Conservation (phyloP, 2,113 vertebrate genomes). For the Pseudolaguvia tuberculata region DNA sequence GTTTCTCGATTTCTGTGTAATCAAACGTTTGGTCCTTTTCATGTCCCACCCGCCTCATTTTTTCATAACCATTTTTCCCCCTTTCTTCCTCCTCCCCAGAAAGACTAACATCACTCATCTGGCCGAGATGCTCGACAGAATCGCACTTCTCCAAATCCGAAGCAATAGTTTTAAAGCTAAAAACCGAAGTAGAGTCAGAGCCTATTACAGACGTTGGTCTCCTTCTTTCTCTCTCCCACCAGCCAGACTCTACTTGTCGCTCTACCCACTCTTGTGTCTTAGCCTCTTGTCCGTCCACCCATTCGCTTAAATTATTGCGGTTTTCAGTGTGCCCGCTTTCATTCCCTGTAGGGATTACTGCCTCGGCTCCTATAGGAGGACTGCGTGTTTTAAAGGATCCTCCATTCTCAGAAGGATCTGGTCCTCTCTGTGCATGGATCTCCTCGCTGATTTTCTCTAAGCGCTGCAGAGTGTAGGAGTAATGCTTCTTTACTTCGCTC, state of each 20-base stretch:
- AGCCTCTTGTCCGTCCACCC: slow-evolving; percentile 56
- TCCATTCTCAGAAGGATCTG: slow-evolving; percentile 41
- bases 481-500: slow-evolving; percentile 77
- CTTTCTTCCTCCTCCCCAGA: slow-evolving; percentile 50
- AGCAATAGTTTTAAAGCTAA: slow-evolving; percentile 79
- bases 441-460: slow-evolving; percentile 90
- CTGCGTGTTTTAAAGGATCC: slow-evolving; percentile 58
- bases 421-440: slow-evolving; percentile 76
- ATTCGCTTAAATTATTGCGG: slow-evolving; percentile 44
- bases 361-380: slow-evolving; percentile 67
- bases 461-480: slow-evolving; percentile 80
- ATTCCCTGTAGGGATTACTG: slow-evolving; percentile 41
- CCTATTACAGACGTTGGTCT: slow-evolving; percentile 51
- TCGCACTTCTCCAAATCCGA: slow-evolving; percentile 86
- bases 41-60: slow-evolving; percentile 15
- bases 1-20: slow-evolving; percentile 46
- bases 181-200: slow-evolving; percentile 72
- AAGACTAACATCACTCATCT: slow-evolving; percentile 65
- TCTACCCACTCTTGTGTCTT: slow-evolving; percentile 65
- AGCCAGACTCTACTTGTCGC: slow-evolving; percentile 58
- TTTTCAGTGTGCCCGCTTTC: slow-evolving; percentile 42
- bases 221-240: slow-evolving; percentile 61
- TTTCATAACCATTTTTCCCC: not conserved
- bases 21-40: slow-evolving; percentile 48
- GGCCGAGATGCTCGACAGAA: slow-evolving; percentile 80